Percentiles rank a stretch among this genome's conserved stretches.
Evolutionary conservation across 2,888 invertebrate species (phyloP).

Genomic region (Hirtodrosophila cameraria): DNA sequence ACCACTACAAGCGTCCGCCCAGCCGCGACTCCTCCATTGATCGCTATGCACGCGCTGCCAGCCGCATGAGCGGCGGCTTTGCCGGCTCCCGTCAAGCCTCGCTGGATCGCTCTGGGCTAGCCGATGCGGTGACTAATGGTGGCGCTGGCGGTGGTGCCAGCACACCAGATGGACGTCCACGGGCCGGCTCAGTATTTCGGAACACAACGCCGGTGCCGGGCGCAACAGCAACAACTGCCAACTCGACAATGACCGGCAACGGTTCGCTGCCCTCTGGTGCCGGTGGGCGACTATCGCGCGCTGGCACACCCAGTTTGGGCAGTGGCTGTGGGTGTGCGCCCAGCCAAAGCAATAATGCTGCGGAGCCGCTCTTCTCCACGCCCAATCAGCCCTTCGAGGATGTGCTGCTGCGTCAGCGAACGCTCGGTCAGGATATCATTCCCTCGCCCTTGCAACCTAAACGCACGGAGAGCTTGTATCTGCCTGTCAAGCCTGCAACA

Average conservation of each 20-base stretch:
- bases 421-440: conserved; percentile 94
- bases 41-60: conserved; percentile 89
- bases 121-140: conserved; percentile 59
- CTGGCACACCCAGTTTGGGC: conserved; percentile 85
- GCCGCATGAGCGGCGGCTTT: conserved; percentile 85
- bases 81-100: conserved; percentile 90
- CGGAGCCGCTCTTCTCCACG: conserved; percentile 84
- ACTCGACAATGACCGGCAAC: conserved; percentile 85
- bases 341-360: conserved; percentile 82
- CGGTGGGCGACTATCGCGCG: conserved; percentile 84
- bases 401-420: conserved; percentile 91
- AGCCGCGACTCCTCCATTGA: conserved; percentile 95
- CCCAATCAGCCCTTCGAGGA: conserved; percentile 91
- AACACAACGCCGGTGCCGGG: conserved; percentile 83
- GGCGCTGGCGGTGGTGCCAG: conserved; percentile 36
- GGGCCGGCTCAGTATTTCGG: conserved; percentile 86
- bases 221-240: conserved; percentile 29
- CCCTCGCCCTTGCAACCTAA: conserved; percentile 95
- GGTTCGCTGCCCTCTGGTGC: conserved; percentile 87
- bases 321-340: conserved; percentile 68
- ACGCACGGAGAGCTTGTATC: conserved; percentile 94
- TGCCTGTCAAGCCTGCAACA: conserved; percentile 86
- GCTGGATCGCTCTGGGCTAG: conserved; percentile 87
- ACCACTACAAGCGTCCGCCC: conserved; percentile 96
- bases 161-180: conserved; percentile 82